A percentile compares a stretch with the other conserved stretches of the same genome.
Conservation (phyloP, 2,113 vertebrate species). For the Salvator merianae region DNA sequence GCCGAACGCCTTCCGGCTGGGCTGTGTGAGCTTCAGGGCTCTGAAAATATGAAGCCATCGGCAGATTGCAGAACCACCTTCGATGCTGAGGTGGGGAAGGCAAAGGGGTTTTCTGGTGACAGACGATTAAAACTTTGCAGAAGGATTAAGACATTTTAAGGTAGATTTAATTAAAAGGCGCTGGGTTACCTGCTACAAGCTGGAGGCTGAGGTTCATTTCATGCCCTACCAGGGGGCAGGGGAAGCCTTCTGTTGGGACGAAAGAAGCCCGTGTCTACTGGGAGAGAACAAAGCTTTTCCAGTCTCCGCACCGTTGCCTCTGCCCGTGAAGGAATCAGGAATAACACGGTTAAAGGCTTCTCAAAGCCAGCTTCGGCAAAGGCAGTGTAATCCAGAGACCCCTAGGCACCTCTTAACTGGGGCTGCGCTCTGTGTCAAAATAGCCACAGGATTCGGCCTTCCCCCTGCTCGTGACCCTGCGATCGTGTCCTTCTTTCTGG, state of each 20-base stretch:
- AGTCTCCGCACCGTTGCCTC: slow-evolving; percentile 27
- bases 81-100: slow-evolving; percentile 21
- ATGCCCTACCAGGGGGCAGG: slow-evolving; percentile 3
- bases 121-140: slow-evolving; percentile 60
- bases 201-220: slow-evolving; percentile 43
- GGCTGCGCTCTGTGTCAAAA: no score
- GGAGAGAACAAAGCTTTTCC: slow-evolving; percentile 30
- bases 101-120: slow-evolving; percentile 55
- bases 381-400: neutral
- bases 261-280: neutral
- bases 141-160: slow-evolving; percentile 73
- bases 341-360: slow-evolving; percentile 40
- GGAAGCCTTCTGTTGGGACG: neutral
- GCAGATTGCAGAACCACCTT: slow-evolving; percentile 65
- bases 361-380: slow-evolving; percentile 13
- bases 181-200: slow-evolving; percentile 58
- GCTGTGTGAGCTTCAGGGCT: slow-evolving; percentile 2
- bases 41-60: slow-evolving; percentile 61
- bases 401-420: neutral
- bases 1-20: no score
- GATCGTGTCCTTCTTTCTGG: slow-evolving; percentile 22
- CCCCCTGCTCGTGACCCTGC: neutral
- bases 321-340: slow-evolving; percentile 55
- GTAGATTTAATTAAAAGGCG: slow-evolving; percentile 77
- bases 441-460: neutral